Conservation (phyloP, 2,797 vertebrate species). For the Eulemur mongoz region DNA sequence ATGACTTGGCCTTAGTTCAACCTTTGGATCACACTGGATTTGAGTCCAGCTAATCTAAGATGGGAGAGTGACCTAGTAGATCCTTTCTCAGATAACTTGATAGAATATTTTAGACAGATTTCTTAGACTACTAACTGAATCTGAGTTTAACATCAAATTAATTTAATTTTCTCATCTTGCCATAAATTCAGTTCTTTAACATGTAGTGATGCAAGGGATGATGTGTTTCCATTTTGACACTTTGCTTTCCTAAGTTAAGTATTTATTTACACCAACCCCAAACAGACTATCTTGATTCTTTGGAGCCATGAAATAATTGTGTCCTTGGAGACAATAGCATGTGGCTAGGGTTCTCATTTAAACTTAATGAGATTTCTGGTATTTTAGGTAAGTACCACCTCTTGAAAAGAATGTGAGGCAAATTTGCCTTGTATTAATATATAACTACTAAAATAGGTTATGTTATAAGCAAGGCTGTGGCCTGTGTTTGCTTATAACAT, state of each 20-base stretch:
- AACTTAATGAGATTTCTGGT: neutral
- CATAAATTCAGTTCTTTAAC: neutral
- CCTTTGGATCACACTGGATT: neutral
- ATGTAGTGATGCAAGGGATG: neutral
- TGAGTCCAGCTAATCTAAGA: neutral
- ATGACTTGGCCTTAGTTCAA: neutral
- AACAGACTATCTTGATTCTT: neutral
- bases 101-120: neutral
- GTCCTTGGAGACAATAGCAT: neutral
- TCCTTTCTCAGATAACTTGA: neutral
- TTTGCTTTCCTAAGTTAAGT: neutral
- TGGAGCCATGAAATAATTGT: neutral
- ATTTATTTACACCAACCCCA: neutral
- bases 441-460: neutral
- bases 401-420: neutral
- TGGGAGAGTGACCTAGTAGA: neutral
- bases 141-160: slow-evolving; percentile 55
- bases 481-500: neutral
- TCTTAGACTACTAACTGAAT: neutral
- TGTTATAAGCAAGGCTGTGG: neutral
- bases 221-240: neutral
- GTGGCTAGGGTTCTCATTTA: neutral
- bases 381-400: neutral
- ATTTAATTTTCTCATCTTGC: neutral
- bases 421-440: neutral